phyloP scores from a whole-genome alignment of 2,113 vertebrate genomes.

The Ailuropoda melanoleuca region DNA sequence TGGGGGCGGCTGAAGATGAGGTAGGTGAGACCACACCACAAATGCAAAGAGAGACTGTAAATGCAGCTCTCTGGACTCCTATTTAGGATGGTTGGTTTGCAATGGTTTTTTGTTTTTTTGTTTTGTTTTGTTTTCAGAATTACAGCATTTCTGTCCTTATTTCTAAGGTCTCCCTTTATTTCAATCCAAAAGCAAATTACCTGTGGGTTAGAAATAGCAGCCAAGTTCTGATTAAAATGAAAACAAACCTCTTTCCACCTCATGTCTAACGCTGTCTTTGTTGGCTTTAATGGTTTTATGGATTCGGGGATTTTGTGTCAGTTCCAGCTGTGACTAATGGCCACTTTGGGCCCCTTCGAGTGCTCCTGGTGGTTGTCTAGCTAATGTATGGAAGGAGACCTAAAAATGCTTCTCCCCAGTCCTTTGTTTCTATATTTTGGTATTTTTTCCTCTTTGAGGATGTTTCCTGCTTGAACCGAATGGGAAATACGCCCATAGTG shows the following conservation, averaged over 20 bases:
- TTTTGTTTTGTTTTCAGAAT: background rate
- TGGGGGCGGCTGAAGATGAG: background rate
- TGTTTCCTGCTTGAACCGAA: background rate
- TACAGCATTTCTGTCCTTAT: background rate
- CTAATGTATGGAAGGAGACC: background rate
- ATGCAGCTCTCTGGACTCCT: rapidly evolving
- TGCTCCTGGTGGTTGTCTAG: background rate
- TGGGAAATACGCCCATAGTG: background rate
- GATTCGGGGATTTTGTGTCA: conserved; percentile 32
- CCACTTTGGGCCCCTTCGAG: background rate
- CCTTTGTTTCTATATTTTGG: background rate
- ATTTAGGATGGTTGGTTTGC: background rate
- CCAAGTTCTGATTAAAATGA: conserved; percentile 18
- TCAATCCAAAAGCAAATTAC: conserved; percentile 29
- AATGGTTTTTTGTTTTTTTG: no score
- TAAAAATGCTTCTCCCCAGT: background rate
- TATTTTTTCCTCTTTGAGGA: background rate
- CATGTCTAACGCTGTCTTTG: background rate
- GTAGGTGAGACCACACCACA: rapidly evolving
- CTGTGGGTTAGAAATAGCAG: background rate
- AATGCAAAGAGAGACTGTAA: background rate
- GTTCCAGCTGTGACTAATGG: background rate
- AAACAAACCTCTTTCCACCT: background rate
- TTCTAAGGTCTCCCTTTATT: background rate
- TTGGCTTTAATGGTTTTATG: background rate